Evolutionary conservation across 2,797 vertebrate genomes (phyloP).

Genomic region (Tauraco hartlaubi): DNA sequence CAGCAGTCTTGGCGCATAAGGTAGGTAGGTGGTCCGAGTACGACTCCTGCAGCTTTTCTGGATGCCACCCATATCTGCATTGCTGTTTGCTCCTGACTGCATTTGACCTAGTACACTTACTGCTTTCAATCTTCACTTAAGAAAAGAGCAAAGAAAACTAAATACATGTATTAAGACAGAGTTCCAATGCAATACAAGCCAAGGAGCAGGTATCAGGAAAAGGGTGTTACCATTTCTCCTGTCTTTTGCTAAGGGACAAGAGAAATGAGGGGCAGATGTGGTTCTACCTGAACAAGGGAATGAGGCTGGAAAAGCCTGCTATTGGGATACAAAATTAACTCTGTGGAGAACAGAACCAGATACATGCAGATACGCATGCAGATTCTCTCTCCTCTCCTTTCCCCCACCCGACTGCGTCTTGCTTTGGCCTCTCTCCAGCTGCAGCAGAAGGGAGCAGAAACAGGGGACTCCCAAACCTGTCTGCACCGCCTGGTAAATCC

Average conservation of each 20-base stretch:
- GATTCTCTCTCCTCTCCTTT: neutral
- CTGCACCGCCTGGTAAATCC: neutral
- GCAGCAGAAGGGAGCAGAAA: neutral
- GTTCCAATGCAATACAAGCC: neutral
- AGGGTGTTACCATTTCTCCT: neutral
- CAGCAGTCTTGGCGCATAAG: neutral
- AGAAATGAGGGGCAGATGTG: neutral
- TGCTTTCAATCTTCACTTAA: neutral
- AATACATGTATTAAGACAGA: neutral
- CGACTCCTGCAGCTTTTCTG: neutral
- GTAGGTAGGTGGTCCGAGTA: neutral
- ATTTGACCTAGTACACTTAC: neutral
- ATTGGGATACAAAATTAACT: neutral
- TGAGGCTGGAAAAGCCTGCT: neutral
- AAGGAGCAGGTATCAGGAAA: neutral
- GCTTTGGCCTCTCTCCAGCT: neutral
- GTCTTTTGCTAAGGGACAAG: neutral
- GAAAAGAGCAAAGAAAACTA: neutral
- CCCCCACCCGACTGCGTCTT: fast-evolving
- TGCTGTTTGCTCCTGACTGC: neutral
- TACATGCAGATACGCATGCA: neutral
- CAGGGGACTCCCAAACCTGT: neutral
- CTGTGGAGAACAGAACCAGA: neutral
- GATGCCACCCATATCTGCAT: neutral
- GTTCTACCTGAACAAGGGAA: neutral